Evolutionary conservation across 1,140 invertebrate species (phyloP), one percentile per base, ranked within the genome.

Genomic region (Camponotus pennsylvanicus): DNA sequence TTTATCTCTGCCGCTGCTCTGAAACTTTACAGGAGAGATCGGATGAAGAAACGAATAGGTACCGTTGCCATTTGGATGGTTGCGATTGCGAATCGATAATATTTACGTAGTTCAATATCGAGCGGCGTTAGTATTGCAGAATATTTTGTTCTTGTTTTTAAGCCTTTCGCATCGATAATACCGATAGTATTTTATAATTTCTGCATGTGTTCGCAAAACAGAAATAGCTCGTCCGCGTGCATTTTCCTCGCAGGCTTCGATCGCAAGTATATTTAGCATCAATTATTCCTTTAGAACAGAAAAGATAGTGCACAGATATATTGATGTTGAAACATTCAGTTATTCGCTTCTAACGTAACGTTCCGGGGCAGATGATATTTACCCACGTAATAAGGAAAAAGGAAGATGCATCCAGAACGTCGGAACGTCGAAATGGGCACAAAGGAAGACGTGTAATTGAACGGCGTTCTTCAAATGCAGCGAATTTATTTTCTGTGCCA

Each of bases 111-210:
- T 40, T 8, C 67, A 40, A 45, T 49, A 80, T 80, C 49, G 49
- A 27, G 27, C 55, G 40, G 27, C 55, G 21, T 18, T 40, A 52
- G 6, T 52, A 61, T 37, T 61, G 27, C 37, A 11, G 18, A 45
- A 18, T 55, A 52, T 42, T 73, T 61, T 83, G 79, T 61, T 75
- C 55, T 45, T 61, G 69, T 66, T 37, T 70, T 80, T 80, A 83
- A 83, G 40, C 75, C 59, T 75, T 75, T 11, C 75, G 34, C 63
- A 21, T 37, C 66, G 49, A 57, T 71, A 80, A 80, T 42, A 57
- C 21, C 15, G 77, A 66, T 70, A 80, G 34, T 4, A 40, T 80
- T 80, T 80, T 71, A 71, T 27, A 71, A 80, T 49, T 80, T 59
- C 21, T 80, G 49, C 34, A 55, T 27, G 34, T 34, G 61, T 52